Evolutionary conservation across 2,113 vertebrate genomes (phyloP).

Genomic region (Pantherophis guttatus): DNA sequence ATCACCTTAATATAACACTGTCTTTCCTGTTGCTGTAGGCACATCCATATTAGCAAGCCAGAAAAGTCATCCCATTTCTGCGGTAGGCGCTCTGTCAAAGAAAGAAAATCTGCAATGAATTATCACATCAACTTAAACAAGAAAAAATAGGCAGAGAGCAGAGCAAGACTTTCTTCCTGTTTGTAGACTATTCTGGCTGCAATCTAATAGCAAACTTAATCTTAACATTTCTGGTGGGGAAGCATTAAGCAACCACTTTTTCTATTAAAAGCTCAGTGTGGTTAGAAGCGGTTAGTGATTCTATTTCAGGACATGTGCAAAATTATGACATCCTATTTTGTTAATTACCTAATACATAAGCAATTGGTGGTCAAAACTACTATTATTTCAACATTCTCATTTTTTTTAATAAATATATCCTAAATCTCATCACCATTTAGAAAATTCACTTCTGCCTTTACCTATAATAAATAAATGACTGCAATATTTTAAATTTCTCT

Average conservation of each 20-base stretch:
- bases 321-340: constrained; percentile 62
- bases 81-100: constrained; percentile 81
- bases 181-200: constrained; percentile 62
- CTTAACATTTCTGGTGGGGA: constrained; percentile 67
- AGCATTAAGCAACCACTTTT: constrained; percentile 56
- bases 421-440: constrained; percentile 34
- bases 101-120: constrained; percentile 75
- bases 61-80: constrained; percentile 87
- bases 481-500: constrained; percentile 56
- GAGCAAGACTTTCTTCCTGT: constrained; percentile 66
- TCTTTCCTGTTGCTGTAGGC: constrained; percentile 55
- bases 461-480: constrained; percentile 60
- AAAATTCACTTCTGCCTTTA: constrained; percentile 54
- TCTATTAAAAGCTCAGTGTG: constrained; percentile 70
- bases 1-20: constrained; percentile 65
- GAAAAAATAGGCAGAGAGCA: constrained; percentile 59
- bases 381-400: constrained; percentile 53
- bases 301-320: constrained; percentile 68
- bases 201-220: constrained; percentile 57
- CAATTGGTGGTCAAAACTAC: constrained; percentile 48
- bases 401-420: constrained; percentile 56
- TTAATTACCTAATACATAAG: constrained; percentile 62
- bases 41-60: constrained; percentile 82
- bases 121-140: constrained; percentile 65
- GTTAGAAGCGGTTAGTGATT: constrained; percentile 74